Evolutionary conservation across 2,113 vertebrate genomes (phyloP).

Genomic region (Beaufortia kweichowensis): DNA sequence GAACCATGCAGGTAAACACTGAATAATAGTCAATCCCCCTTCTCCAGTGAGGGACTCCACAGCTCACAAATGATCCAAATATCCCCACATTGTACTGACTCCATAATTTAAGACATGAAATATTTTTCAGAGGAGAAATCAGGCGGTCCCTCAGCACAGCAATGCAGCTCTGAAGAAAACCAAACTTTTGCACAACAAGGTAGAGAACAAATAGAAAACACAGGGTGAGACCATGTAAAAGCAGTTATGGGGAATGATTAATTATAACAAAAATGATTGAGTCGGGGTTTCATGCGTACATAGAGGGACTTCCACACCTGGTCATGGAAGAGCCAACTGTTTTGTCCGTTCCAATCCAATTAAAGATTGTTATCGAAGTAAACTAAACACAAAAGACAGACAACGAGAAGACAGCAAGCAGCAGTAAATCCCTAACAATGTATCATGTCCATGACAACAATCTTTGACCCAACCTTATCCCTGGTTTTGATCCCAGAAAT

Average conservation of each 20-base stretch:
- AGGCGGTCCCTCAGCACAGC: conserved; percentile 4
- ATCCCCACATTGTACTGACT: conserved; percentile 26
- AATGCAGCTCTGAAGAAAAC: conserved; percentile 11
- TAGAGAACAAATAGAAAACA: neutral
- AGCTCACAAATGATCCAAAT: conserved; percentile 25
- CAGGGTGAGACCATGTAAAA: neutral
- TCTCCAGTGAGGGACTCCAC: conserved; percentile 28
- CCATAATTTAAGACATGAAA: conserved; percentile 27
- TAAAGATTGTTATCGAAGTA: too few relatives aligned
- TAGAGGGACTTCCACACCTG: too few relatives aligned
- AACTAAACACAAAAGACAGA: too few relatives aligned
- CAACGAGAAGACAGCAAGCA: neutral
- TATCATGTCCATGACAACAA: neutral
- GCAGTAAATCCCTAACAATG: neutral
- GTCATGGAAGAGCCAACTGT: too few relatives aligned
- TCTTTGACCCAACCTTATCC: conserved; percentile 14
- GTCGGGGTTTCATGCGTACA: too few relatives aligned
- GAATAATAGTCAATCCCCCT: conserved; percentile 48
- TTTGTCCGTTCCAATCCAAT: too few relatives aligned
- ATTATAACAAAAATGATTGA: neutral
- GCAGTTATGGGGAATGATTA: neutral
- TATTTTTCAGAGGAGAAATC: conserved; percentile 27
- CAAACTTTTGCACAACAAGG: neutral
- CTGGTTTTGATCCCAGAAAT: too few relatives aligned
- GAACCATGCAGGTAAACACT: conserved; percentile 51